Percentiles rank a stretch among this genome's conserved stretches.
Evolutionary conservation across 1,140 invertebrate genomes (phyloP).

Genomic region (Calephelis nemesis): DNA sequence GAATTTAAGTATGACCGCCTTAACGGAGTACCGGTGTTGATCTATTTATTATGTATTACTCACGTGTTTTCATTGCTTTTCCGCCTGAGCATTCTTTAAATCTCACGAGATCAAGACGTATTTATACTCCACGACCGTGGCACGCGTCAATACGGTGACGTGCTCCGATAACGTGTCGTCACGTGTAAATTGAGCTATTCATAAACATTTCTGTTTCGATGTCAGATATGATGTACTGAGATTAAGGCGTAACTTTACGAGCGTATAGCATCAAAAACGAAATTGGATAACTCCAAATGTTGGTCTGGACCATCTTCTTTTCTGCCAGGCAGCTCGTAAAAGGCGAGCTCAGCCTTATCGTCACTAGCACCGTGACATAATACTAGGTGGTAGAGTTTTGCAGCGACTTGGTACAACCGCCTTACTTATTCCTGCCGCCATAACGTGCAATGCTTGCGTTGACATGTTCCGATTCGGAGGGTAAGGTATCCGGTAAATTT

Average conservation of each 20-base stretch:
- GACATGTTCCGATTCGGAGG: too few relatives aligned
- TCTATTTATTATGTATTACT: slow-evolving; percentile 48
- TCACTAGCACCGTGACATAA: too few relatives aligned
- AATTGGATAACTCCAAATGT: too few relatives aligned
- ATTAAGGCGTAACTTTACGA: neutral
- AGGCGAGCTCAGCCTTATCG: too few relatives aligned
- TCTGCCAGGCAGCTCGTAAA: too few relatives aligned
- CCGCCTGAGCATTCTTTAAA: slow-evolving; percentile 36
- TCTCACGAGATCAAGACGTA: slow-evolving; percentile 29
- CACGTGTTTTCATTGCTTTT: slow-evolving; percentile 36
- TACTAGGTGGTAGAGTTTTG: too few relatives aligned
- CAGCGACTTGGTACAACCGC: too few relatives aligned
- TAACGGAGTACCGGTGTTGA: slow-evolving; percentile 34
- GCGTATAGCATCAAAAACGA: neutral
- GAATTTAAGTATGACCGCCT: slow-evolving; percentile 15
- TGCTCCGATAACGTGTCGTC: slow-evolving; percentile 27
- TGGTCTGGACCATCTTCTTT: too few relatives aligned
- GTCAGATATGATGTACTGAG: neutral
- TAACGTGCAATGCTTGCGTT: too few relatives aligned
- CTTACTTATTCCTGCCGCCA: too few relatives aligned
- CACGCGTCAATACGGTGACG: slow-evolving; percentile 33
- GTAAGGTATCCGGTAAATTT: too few relatives aligned
- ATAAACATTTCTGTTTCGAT: slow-evolving; percentile 29
- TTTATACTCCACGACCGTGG: slow-evolving; percentile 29
- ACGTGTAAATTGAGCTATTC: slow-evolving; percentile 32